Conservation (phyloP, 2,888 invertebrate genomes). For the Mechanitis mazaeus region DNA sequence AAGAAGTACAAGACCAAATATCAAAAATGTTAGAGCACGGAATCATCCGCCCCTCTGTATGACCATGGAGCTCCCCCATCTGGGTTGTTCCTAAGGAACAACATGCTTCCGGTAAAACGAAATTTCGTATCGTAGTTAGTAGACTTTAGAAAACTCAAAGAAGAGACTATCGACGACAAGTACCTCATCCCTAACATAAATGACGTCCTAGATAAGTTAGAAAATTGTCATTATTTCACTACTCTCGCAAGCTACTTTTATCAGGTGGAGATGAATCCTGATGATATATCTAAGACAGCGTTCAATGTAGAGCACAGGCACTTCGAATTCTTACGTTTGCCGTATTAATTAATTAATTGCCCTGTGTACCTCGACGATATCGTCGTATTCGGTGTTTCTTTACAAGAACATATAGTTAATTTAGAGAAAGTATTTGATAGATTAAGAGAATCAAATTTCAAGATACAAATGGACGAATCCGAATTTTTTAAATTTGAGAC, state of each 20-base stretch:
- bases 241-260: constrained; percentile 3
- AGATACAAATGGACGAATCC: no score
- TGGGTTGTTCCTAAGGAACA: neutral
- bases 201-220: no score
- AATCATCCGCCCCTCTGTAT: constrained; percentile 31
- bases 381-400: neutral
- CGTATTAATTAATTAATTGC: constrained; percentile 20
- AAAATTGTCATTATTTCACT: neutral
- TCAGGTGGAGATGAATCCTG: constrained; percentile 20
- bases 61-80: neutral
- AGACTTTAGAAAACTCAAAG: constrained; percentile 12
- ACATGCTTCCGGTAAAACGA: neutral
- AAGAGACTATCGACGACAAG: constrained; percentile 32
- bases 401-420: neutral
- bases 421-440: no score
- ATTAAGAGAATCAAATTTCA: no score
- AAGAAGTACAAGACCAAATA: constrained; percentile 28
- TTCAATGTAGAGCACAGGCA: no score
- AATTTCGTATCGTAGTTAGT: constrained; percentile 7
- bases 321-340: constrained; percentile 36
- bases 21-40: constrained; percentile 30
- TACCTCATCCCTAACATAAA: no score
- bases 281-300: no score
- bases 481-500: neutral
- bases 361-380: neutral